Evolutionary conservation across 2,113 vertebrate genomes (phyloP), one percentile per base, ranked within the genome.

Genomic region (Alaudala cheleensis): DNA sequence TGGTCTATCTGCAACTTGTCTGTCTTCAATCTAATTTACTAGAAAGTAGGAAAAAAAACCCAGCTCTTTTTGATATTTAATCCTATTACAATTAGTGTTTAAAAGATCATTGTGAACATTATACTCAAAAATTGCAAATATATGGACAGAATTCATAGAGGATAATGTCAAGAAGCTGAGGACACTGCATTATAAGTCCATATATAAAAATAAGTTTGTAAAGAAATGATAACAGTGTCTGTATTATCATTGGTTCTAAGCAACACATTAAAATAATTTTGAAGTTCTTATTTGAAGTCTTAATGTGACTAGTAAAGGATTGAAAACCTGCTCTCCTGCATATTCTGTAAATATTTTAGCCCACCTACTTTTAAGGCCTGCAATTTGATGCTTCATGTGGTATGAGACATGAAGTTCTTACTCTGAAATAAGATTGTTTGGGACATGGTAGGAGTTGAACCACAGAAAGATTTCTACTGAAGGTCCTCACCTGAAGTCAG

Each of bases 191-290:
- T 69, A 5, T 33, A 90, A 81, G 7, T 6, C 31, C 6, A 53
- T 65, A 25, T 18, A 42, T 26, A 42, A 42, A 71, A 60, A 39
- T 39, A 81, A 25, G 8, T 74, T 65, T 44, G 3, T 44, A 57
- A 78, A 72, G 31, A 62, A 57, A 12, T 65, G 79, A 33, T 39
- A 79, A 53, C 5, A 57, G 42, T 65, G 7, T 47, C n/a, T 44
- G 1, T 61, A 53, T 87, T 70, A n/a, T 51, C 7, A 56, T 3
- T 34, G 14, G 6, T 84, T 85, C 70, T 50, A 76, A 84, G 19
- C 5, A 77, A 51, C 1, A 1, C 0, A 0, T 64, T 72, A 33
- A 69, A 77, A 87, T 78, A 0, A 1, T 5, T 53, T 37, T 37
- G 37, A 37, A 37, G 7, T 71, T 74, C 33, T 60, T 15, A 17